These are phyloP conservation scores for Orgyia antiqua DNA, from an alignment of 2,888 invertebrate species.

Conservation along the genomic window DNA sequence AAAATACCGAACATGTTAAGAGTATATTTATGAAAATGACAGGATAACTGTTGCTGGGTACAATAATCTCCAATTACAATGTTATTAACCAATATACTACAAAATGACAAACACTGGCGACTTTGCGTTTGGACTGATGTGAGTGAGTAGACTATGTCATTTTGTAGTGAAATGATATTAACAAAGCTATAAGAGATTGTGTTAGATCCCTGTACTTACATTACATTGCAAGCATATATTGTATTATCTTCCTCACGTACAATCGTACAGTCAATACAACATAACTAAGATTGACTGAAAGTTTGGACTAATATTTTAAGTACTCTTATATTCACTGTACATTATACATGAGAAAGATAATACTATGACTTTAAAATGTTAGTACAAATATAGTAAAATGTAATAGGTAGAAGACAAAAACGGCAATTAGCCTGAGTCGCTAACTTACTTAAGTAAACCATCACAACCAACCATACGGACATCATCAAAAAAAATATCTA, in stretches of 20 bases:
- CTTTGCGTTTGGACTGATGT: too few relatives aligned
- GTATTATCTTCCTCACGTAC: conserved; percentile 32
- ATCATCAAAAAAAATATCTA: conserved; percentile 61
- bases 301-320: conserved; percentile 49
- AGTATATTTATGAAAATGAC: conserved; percentile 57
- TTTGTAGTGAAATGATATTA: too few relatives aligned
- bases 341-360: conserved; percentile 36
- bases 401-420: conserved; percentile 48
- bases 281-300: conserved; percentile 29
- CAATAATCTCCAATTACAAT: too few relatives aligned
- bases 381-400: conserved; percentile 56
- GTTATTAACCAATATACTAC: too few relatives aligned
- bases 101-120: too few relatives aligned
- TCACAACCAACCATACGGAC: conserved; percentile 78
- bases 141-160: too few relatives aligned
- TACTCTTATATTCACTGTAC: conserved; percentile 40
- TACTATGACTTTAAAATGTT: conserved; percentile 37
- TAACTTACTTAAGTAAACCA: conserved; percentile 77
- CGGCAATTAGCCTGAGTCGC: conserved; percentile 61
- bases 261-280: conserved; percentile 17
- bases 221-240: conserved; percentile 56
- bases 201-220: conserved; percentile 56
- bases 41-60: too few relatives aligned
- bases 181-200: too few relatives aligned
- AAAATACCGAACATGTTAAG: too few relatives aligned